These are phyloP conservation scores for Mastigias papua DNA, from an alignment of 30 jellyfish, hydroid and myxozoan genomes.

Conservation along the genomic window DNA sequence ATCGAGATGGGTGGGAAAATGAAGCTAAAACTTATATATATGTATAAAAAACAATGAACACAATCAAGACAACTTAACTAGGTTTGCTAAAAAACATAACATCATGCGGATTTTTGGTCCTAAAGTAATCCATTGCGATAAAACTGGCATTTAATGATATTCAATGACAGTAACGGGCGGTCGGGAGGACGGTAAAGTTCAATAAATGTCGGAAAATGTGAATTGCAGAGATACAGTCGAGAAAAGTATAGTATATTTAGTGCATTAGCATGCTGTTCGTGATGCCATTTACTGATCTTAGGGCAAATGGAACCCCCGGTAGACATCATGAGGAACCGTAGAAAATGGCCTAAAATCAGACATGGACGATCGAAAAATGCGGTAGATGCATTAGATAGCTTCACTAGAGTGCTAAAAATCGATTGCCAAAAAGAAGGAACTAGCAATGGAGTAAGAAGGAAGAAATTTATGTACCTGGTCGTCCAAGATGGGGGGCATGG, in stretches of 20 bases:
- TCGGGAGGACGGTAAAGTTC: conserved; percentile 4
- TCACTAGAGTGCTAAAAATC: neutral
- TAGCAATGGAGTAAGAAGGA: conserved; percentile 1
- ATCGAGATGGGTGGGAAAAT: neutral
- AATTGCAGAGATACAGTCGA: neutral
- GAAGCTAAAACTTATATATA: no score
- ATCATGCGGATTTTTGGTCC: neutral
- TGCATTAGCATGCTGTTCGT: neutral
- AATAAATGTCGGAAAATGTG: neutral
- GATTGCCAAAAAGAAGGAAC: neutral
- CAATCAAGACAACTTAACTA: neutral
- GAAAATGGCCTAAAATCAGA: conserved; percentile 65
- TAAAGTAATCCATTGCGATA: neutral
- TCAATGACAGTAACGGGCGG: conserved; percentile 27
- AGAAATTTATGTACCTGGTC: conserved; percentile 64
- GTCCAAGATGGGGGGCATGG: conserved; percentile 87
- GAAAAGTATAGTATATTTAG: neutral
- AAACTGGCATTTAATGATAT: neutral
- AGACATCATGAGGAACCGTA: neutral
- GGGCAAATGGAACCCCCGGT: conserved; percentile 66
- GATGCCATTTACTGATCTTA: conserved; percentile 8
- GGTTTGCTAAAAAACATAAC: neutral
- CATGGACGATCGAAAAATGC: conserved; percentile 53
- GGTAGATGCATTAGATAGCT: neutral
- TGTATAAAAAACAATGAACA: neutral